A percentile compares a stretch with the other conserved stretches of the same genome.
Conservation (phyloP, 1,140 invertebrate genomes). For the Euglossa dilemma region DNA sequence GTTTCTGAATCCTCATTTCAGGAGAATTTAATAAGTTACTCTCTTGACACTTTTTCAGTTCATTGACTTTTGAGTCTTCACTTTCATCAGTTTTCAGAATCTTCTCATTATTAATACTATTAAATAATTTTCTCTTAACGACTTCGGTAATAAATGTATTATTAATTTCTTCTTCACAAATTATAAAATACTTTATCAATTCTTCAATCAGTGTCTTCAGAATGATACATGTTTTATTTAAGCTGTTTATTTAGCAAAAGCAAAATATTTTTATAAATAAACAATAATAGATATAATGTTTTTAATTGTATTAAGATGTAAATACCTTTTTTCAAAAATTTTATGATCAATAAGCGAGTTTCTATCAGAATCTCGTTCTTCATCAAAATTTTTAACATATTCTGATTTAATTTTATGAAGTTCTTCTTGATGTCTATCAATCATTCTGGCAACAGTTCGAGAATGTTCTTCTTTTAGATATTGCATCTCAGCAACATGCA, state of each 20-base stretch:
- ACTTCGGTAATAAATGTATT: conserved; percentile 87
- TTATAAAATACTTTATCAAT: conserved; percentile 87
- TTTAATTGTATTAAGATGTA: conserved; percentile 12
- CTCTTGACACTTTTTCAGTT: neutral
- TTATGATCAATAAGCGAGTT: conserved; percentile 13
- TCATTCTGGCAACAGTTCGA: conserved; percentile 73
- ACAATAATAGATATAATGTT: conserved; percentile 32
- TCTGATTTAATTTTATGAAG: conserved; percentile 58
- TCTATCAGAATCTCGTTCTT: conserved; percentile 43
- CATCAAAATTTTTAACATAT: conserved; percentile 3
- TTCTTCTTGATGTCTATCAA: conserved; percentile 75
- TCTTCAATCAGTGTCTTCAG: conserved; percentile 85
- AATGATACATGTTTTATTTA: conserved; percentile 83
- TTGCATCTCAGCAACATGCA: conserved; percentile 79
- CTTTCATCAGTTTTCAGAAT: conserved; percentile 30
- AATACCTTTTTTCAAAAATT: conserved; percentile 70
- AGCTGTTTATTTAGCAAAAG: conserved; percentile 81
- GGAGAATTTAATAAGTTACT: neutral
- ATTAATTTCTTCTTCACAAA: conserved; percentile 90
- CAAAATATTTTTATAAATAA: neutral
- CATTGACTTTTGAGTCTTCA: neutral
- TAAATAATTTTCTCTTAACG: conserved; percentile 77
- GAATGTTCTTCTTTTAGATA: conserved; percentile 85
- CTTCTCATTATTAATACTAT: conserved; percentile 45
- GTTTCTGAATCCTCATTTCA: conserved; percentile 79